Conservation (phyloP, 2,113 vertebrate genomes). For the Peromyscus leucopus region DNA sequence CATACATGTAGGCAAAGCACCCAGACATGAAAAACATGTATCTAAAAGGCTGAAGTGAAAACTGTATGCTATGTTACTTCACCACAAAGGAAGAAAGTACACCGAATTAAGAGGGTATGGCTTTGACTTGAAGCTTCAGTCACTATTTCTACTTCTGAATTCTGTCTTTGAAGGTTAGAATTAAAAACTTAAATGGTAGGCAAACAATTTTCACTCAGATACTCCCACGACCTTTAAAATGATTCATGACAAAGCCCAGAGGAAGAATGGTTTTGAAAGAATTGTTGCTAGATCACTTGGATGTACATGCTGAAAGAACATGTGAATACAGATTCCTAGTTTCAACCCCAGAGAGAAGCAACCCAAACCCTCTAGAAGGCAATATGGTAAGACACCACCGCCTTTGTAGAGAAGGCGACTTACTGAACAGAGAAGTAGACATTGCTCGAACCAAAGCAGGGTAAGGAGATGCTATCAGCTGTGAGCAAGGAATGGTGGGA, state of each 20-base stretch:
- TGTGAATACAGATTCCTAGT: background rate
- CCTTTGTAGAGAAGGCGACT: background rate
- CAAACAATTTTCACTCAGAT: conserved; percentile 9
- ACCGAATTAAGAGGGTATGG: background rate
- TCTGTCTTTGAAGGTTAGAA: conserved; percentile 40
- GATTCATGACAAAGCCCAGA: conserved; percentile 19
- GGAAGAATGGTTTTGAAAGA: conserved; percentile 29
- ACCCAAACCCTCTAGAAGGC: background rate
- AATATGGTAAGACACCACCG: background rate
- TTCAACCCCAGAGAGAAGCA: background rate
- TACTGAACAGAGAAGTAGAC: background rate
- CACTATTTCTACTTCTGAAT: conserved; percentile 34
- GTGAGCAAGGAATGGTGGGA: background rate
- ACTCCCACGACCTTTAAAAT: background rate
- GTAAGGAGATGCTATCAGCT: background rate
- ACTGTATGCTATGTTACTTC: background rate
- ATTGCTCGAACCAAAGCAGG: background rate
- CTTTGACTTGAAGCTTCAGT: background rate
- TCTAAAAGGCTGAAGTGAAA: background rate
- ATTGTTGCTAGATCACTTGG: background rate
- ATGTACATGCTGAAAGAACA: background rate
- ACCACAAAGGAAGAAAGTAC: background rate
- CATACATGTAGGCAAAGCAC: too few relatives aligned
- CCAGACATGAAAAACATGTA: background rate
- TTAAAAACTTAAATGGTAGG: conserved; percentile 34